phyloP scores from a whole-genome alignment of 2,797 vertebrate species.

The Pangasius macronema region DNA sequence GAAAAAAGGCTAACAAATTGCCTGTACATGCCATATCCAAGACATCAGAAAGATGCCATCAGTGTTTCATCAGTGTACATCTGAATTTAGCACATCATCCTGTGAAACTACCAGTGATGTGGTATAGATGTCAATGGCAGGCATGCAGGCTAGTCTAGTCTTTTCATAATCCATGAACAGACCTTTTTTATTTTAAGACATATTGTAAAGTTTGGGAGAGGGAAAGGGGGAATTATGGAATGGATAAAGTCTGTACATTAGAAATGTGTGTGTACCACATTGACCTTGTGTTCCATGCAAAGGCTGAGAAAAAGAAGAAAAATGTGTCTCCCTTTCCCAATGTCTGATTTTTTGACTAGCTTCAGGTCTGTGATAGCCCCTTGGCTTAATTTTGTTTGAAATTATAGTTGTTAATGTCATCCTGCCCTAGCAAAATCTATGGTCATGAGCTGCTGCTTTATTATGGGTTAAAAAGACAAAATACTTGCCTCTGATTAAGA shows the following conservation, averaged over 20 bases:
- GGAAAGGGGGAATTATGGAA: background rate
- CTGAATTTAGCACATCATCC: too few relatives aligned
- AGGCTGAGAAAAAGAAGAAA: too few relatives aligned
- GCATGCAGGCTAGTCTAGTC: too few relatives aligned
- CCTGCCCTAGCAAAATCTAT: background rate
- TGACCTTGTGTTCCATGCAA: too few relatives aligned
- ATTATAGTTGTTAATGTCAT: background rate
- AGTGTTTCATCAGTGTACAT: too few relatives aligned
- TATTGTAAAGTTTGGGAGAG: background rate
- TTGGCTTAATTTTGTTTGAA: background rate
- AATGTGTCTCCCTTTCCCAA: background rate
- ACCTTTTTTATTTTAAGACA: background rate
- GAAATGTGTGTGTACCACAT: too few relatives aligned
- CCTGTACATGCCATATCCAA: too few relatives aligned
- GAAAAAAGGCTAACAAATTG: too few relatives aligned
- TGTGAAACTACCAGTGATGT: too few relatives aligned
- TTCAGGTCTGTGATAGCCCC: background rate
- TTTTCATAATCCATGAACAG: too few relatives aligned
- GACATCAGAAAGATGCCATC: too few relatives aligned
- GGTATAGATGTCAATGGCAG: too few relatives aligned
- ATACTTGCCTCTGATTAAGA: background rate
- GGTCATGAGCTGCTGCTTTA: background rate
- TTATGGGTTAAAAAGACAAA: background rate
- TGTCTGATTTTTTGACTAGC: background rate
- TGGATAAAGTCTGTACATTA: background rate